phyloP scores from a whole-genome alignment of 2,888 invertebrate species.

The Ischnus inquisitorius region DNA sequence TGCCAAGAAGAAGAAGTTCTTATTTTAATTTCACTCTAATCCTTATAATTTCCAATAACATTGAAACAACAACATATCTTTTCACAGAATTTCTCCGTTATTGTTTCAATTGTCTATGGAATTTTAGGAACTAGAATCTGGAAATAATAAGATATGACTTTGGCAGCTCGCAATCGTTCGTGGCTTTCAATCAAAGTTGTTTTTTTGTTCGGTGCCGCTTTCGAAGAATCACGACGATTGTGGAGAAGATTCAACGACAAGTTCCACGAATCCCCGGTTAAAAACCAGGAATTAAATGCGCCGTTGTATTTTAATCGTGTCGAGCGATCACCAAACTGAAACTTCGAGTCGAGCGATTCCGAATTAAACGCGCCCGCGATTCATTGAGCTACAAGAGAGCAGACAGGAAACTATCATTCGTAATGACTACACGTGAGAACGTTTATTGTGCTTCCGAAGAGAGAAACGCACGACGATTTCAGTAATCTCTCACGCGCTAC shows the following conservation, averaged over 20 bases:
- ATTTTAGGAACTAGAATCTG: too few relatives aligned
- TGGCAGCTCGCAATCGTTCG: too few relatives aligned
- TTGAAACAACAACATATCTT: too few relatives aligned
- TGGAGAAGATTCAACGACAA: neutral
- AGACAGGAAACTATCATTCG: slow-evolving; percentile 20
- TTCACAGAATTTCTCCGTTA: too few relatives aligned
- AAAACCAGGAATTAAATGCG: neutral
- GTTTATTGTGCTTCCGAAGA: neutral
- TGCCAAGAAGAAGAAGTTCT: too few relatives aligned
- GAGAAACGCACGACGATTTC: slow-evolving; percentile 1
- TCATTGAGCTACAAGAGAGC: slow-evolving; percentile 34
- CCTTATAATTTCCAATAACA: too few relatives aligned
- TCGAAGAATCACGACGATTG: neutral
- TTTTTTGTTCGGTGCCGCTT: too few relatives aligned
- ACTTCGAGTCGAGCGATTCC: neutral
- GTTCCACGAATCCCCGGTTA: too few relatives aligned
- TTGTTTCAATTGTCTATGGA: too few relatives aligned
- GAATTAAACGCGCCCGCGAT: slow-evolving; percentile 24
- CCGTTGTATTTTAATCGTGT: neutral
- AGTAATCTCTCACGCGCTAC: slow-evolving; percentile 34
- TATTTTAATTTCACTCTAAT: too few relatives aligned
- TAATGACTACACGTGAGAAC: slow-evolving; percentile 28
- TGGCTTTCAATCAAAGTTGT: too few relatives aligned
- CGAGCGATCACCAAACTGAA: neutral
- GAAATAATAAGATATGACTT: too few relatives aligned